phyloP scores from a whole-genome alignment of 2,797 vertebrate genomes.

The Peromyscus melanophrys region DNA sequence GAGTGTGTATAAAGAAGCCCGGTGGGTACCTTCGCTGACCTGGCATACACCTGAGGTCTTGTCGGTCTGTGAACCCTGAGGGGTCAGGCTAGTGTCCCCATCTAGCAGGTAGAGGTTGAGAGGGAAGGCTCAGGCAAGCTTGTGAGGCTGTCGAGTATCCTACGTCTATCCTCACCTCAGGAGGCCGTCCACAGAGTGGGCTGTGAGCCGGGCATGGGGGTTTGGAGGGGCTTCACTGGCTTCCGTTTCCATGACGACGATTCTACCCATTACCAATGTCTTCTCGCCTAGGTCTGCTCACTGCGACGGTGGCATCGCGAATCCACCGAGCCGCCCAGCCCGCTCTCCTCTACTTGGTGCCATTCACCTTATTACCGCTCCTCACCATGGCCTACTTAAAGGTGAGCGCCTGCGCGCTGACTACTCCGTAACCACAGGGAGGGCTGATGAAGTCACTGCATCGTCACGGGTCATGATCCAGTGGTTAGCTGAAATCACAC shows the following conservation, averaged over 20 bases:
- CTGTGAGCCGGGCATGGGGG: neutral
- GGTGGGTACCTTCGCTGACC: neutral
- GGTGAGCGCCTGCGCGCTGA: constrained; percentile 88
- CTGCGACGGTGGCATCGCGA: constrained; percentile 98
- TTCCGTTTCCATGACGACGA: neutral
- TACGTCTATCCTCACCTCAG: neutral
- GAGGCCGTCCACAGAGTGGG: neutral
- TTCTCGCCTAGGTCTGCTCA: constrained; percentile 93
- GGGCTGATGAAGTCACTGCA: no score
- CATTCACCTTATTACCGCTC: constrained; percentile 99
- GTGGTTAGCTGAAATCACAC: neutral
- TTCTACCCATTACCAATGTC: neutral
- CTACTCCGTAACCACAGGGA: neutral
- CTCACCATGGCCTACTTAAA: constrained; percentile 99
- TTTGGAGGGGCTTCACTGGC: neutral
- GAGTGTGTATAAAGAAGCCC: neutral
- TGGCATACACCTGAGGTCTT: neutral
- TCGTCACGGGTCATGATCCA: neutral
- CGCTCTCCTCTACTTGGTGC: constrained; percentile 98
- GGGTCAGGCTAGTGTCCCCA: neutral
- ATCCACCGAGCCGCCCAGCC: constrained; percentile 99
- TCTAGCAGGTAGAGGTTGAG: neutral
- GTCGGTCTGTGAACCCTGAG: neutral
- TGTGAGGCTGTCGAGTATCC: neutral
- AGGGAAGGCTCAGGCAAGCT: neutral